A percentile compares a stretch with the other conserved stretches of the same genome.
These are phyloP conservation scores for Anabacerthia variegaticeps DNA, from an alignment of 2,797 vertebrate species.

Conservation along the genomic window DNA sequence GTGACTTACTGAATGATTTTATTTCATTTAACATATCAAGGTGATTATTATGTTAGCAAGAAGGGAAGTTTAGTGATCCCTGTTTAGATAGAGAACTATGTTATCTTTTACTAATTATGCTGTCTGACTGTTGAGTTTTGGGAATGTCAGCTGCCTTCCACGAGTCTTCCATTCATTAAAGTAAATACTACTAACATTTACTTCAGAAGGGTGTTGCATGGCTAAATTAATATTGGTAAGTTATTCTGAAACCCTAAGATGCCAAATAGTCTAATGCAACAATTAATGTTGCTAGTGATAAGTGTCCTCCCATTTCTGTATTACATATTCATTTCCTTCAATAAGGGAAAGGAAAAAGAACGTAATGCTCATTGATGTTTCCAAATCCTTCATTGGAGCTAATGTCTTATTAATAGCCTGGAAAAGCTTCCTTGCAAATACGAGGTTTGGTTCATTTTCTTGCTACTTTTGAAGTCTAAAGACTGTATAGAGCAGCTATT, in stretches of 20 bases:
- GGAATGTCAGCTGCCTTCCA: neutral
- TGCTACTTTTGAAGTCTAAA: neutral
- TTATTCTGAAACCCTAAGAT: neutral
- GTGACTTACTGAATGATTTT: neutral
- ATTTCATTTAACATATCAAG: neutral
- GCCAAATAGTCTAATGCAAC: neutral
- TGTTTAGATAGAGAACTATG: neutral
- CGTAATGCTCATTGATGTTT: neutral
- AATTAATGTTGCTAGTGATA: neutral
- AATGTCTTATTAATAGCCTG: slow-evolving; percentile 24
- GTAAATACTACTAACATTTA: neutral
- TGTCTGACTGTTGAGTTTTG: neutral
- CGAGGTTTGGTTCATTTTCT: neutral
- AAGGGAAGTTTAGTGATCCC: neutral
- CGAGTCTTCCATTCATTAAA: neutral
- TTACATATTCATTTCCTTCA: neutral
- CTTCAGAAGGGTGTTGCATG: neutral
- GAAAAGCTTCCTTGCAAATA: neutral
- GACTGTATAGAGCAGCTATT: neutral
- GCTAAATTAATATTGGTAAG: neutral
- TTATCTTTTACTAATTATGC: neutral
- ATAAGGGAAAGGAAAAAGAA: neutral
- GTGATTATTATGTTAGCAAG: neutral
- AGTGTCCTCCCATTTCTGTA: neutral
- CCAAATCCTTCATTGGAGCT: neutral